Evolutionary conservation across 92 coral and sea anemone genomes (phyloP).

Genomic region (Umimayanthus chanpuru): DNA sequence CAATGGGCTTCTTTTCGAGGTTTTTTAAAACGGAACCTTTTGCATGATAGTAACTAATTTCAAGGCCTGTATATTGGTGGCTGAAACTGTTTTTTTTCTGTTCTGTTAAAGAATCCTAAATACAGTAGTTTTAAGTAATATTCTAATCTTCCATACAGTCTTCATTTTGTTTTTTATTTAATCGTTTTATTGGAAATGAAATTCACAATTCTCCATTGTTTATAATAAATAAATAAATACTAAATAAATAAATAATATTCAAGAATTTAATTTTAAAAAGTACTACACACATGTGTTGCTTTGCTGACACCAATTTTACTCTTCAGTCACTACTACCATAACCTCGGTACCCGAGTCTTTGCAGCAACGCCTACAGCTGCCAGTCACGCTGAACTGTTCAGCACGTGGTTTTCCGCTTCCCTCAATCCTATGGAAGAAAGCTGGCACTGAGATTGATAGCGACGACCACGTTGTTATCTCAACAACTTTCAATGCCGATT

Average conservation of each 20-base stretch:
- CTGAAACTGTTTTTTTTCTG: too few relatives aligned
- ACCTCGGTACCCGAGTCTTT: neutral
- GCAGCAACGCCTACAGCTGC: neutral
- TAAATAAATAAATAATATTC: too few relatives aligned
- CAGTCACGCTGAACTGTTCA: constrained; percentile 50
- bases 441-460: neutral
- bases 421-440: constrained; percentile 56
- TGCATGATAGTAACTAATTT: too few relatives aligned
- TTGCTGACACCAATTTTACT: constrained; percentile 26
- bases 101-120: too few relatives aligned
- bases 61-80: too few relatives aligned
- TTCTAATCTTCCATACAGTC: too few relatives aligned
- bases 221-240: neutral
- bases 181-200: too few relatives aligned
- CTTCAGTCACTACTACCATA: neutral
- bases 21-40: too few relatives aligned
- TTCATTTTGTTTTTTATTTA: too few relatives aligned
- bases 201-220: neutral
- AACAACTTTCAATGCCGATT: neutral
- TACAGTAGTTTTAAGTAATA: too few relatives aligned
- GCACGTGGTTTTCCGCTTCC: constrained; percentile 68
- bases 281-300: neutral
- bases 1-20: too few relatives aligned
- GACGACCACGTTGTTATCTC: neutral
- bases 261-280: too few relatives aligned